Evolutionary conservation across 2,113 vertebrate species (phyloP), one percentile per base, ranked within the genome.

Genomic region (Dipodomys stephensi): DNA sequence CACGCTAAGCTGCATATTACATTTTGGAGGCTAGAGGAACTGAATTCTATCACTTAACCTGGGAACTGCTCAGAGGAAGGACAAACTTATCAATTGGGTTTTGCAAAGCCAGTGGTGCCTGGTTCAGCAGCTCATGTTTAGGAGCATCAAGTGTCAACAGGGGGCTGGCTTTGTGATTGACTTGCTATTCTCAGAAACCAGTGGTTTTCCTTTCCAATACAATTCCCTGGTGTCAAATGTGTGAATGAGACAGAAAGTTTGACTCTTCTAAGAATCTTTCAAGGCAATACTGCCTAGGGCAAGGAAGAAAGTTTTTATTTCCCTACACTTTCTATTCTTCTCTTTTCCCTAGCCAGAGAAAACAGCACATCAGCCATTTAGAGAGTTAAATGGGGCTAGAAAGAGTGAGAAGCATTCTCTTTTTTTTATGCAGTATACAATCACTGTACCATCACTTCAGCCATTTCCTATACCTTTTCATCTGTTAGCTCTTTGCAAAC

Each of bases 281-380:
- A 4, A 80, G 64, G 9, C 57, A 71, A 83, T 15, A 53, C 10
- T 13, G 20, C 44, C 76, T 65, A n/a, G 32, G 7, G 65, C 83
- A 87, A 16, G 57, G 12, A 82, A 80, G 62, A 35, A 92, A 39
- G 28, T 83, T 94, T 57, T 93, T 92, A n/a, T 80, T 91, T 85
- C 65, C 15, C 53, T 10, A 0, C 10, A 35, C n/a, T 73, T 78
- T n/a, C 35, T 1, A 0, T 73, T 83, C 69, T 73, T 83, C 39
- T 49, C 72, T 13, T 18, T 65, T 32, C 4, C 39, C 3, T 30
- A 93, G 72, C 23, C 18, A 23, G 9, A 35, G 23, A 81, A 57
- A 86, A 78, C 57, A 93, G 25, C 0, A 0, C 20, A 46, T 1
- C 20, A 46, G 57, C 1, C n/a, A 4, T 0, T 62, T 20, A 87